Conservation (phyloP, 35 echinoderm and acorn worm species). For the Chiridota heheva region DNA sequence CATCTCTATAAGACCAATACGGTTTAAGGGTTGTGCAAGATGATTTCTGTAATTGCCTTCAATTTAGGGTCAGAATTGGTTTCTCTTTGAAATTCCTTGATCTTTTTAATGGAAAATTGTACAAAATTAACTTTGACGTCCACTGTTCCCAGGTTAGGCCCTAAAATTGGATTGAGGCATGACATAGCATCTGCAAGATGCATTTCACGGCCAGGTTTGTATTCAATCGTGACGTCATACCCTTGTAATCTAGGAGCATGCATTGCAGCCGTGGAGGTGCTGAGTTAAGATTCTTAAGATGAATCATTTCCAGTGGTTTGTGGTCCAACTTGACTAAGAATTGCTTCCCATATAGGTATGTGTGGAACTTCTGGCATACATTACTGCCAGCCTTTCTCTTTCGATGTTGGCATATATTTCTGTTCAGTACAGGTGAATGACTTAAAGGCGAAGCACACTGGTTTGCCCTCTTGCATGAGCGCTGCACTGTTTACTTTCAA, state of each 20-base stretch:
- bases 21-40: conserved; percentile 4
- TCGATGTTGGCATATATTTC: conserved; percentile 56
- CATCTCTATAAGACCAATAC: conserved; percentile 56
- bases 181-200: conserved; percentile 42
- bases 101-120: conserved; percentile 18
- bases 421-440: conserved; percentile 37
- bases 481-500: conserved; percentile 33
- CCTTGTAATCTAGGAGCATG: conserved; percentile 47
- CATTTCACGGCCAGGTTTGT: conserved; percentile 51
- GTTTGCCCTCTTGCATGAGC: conserved; percentile 18
- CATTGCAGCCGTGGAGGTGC: conserved; percentile 55
- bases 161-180: background rate
- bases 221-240: conserved; percentile 42
- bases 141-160: background rate
- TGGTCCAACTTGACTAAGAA: conserved; percentile 57
- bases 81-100: background rate
- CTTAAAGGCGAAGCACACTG: conserved; percentile 25
- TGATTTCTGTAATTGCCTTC: background rate
- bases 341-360: conserved; percentile 59
- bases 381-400: conserved; percentile 52
- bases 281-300: conserved; percentile 45
- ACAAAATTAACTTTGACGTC: conserved; percentile 20
- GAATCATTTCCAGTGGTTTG: conserved; percentile 67
- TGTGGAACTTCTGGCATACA: conserved; percentile 57
- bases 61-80: conserved; percentile 32